phyloP scores from a whole-genome alignment of 2,797 vertebrate genomes.

The Dallia pectoralis region DNA sequence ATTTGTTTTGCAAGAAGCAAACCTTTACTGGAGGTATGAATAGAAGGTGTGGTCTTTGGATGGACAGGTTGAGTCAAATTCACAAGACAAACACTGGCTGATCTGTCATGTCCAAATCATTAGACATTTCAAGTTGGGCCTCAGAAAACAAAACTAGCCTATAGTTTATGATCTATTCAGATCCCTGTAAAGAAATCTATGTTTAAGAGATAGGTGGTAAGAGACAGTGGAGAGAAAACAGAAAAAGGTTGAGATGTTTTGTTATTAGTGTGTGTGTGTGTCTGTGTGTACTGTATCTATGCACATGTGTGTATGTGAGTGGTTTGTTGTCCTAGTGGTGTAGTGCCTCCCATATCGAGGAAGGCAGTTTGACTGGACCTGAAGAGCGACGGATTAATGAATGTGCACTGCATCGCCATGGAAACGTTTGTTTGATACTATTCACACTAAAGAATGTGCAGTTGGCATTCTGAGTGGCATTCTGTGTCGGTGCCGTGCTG shows the following conservation, averaged over 20 bases:
- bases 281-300: no score
- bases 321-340: constrained; percentile 2
- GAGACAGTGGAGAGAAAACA: not conserved
- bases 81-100: no score
- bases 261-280: not conserved
- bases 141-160: no score
- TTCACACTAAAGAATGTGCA: constrained; percentile 6
- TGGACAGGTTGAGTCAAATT: no score
- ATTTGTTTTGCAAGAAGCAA: no score
- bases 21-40: no score
- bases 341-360: constrained; percentile 23
- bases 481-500: not conserved
- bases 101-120: no score
- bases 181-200: no score
- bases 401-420: constrained; percentile 71
- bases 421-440: constrained; percentile 56
- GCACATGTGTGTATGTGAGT: not conserved
- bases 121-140: no score
- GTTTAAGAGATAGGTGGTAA: not conserved
- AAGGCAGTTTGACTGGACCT: constrained; percentile 54
- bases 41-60: no score
- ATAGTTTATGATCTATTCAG: no score
- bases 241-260: not conserved
- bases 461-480: constrained; percentile 5
- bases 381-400: constrained; percentile 63